These are phyloP conservation scores for Chelonus formosanus DNA, from an alignment of 2,888 invertebrate genomes.

Conservation along the genomic window DNA sequence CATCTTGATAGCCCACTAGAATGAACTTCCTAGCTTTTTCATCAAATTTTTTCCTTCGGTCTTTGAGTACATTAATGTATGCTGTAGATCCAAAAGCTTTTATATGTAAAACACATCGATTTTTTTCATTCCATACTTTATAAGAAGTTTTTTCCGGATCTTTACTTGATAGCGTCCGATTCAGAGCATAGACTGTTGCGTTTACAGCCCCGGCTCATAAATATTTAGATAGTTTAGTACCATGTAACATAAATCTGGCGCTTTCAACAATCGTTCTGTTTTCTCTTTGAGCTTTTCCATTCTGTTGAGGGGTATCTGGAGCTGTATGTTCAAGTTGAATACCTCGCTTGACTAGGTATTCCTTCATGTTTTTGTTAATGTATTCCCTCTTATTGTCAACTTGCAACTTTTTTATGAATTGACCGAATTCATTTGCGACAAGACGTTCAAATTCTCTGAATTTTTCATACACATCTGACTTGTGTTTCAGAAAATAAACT, in stretches of 20 bases:
- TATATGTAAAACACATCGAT: too few relatives aligned
- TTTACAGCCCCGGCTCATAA: too few relatives aligned
- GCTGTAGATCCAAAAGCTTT: too few relatives aligned
- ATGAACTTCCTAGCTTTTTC: too few relatives aligned
- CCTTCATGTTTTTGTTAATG: conserved; percentile 31
- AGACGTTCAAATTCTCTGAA: conserved; percentile 35
- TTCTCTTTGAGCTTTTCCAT: conserved; percentile 47
- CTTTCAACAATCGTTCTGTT: conserved; percentile 49
- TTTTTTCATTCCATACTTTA: too few relatives aligned
- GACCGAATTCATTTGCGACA: conserved; percentile 33
- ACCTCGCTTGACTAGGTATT: conserved; percentile 40
- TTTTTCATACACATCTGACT: conserved; percentile 33
- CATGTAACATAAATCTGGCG: conserved; percentile 45
- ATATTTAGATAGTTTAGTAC: conserved; percentile 27
- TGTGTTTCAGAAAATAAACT: conserved; percentile 34
- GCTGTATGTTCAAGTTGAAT: conserved; percentile 44
- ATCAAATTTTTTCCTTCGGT: too few relatives aligned
- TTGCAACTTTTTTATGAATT: conserved; percentile 25
- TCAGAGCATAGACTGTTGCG: too few relatives aligned
- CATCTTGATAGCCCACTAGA: too few relatives aligned
- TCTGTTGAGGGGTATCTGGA: conserved; percentile 49
- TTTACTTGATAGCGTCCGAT: too few relatives aligned
- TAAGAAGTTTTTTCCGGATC: too few relatives aligned
- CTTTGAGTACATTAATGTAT: too few relatives aligned
- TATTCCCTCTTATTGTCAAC: conserved; percentile 40